Evolutionary conservation across 2,113 vertebrate species (phyloP).

Genomic region (Gallinago jamesoni): DNA sequence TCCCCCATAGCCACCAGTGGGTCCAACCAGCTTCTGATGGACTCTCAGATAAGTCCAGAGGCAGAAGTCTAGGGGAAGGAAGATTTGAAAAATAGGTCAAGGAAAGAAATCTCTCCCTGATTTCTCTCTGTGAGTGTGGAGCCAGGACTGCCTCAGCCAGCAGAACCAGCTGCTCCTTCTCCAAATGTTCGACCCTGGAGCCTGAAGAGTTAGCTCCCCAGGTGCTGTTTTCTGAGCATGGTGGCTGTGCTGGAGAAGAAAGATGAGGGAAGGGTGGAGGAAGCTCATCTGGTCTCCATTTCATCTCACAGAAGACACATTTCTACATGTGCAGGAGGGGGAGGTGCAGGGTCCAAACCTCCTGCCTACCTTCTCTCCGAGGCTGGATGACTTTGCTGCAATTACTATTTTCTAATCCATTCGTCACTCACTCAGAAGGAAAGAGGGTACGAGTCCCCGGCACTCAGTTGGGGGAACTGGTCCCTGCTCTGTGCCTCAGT

Average conservation of each 20-base stretch:
- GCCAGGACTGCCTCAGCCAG: not conserved
- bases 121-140: fast-evolving
- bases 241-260: not conserved
- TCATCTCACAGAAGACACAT: not conserved
- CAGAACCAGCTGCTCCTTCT: not conserved
- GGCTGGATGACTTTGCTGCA: not conserved
- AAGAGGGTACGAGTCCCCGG: not conserved
- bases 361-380: not conserved
- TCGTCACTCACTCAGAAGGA: too few relatives aligned
- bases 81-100: not conserved
- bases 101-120: fast-evolving
- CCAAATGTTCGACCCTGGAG: fast-evolving
- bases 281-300: not conserved
- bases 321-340: not conserved
- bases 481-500: not conserved
- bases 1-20: fast-evolving
- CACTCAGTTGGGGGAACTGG: not conserved
- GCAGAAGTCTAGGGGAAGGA: not conserved
- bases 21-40: not conserved
- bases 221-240: fast-evolving
- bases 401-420: too few relatives aligned
- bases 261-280: not conserved
- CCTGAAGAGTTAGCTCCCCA: too few relatives aligned
- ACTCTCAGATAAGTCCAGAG: not conserved
- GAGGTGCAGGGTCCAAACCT: not conserved